phyloP scores from a whole-genome alignment of 2,113 vertebrate genomes.

The Centropus unirufus region DNA sequence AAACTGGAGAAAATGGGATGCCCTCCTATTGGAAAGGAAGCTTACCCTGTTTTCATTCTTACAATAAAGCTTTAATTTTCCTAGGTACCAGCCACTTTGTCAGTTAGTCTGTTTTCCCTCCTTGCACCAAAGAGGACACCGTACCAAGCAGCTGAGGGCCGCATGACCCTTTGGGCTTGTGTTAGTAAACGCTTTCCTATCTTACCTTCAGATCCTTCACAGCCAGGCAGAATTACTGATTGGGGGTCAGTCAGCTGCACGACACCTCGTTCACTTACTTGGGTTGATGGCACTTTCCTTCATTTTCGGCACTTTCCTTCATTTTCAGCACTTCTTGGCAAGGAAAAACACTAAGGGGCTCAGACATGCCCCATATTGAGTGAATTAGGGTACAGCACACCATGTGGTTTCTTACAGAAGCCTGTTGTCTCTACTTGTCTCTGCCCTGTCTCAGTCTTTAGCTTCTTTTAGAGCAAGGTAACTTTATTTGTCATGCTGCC shows the following conservation, averaged over 20 bases:
- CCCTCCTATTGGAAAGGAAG: neutral
- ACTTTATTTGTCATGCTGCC: neutral
- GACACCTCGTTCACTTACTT: neutral
- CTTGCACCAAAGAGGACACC: neutral
- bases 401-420: neutral
- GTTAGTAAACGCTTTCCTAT: neutral
- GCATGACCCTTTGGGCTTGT: neutral
- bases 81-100: neutral
- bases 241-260: neutral
- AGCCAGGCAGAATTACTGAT: neutral
- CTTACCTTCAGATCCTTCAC: neutral
- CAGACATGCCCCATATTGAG: neutral
- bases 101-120: neutral
- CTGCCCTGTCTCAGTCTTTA: neutral
- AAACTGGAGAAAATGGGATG: neutral
- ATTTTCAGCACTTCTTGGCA: neutral
- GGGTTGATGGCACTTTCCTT: neutral
- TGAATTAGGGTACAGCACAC: neutral
- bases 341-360: neutral
- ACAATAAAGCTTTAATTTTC: neutral
- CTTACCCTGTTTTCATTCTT: neutral
- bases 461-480: neutral
- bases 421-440: neutral
- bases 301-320: neutral
- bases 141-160: neutral